Evolutionary conservation across 2,113 vertebrate species (phyloP).

Genomic region (Tricholaema leucomelas): DNA sequence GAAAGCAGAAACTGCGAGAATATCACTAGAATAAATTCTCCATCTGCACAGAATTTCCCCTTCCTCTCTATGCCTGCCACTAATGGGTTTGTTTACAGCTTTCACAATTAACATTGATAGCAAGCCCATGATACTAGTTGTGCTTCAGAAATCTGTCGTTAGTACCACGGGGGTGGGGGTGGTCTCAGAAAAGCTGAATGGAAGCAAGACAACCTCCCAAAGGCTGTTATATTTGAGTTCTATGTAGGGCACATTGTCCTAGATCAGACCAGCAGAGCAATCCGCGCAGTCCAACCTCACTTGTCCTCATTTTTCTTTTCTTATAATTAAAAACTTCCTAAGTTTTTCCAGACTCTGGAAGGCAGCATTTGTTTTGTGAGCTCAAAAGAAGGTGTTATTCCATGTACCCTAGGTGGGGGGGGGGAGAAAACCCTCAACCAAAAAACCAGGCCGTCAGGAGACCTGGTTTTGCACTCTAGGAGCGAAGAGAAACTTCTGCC

Average conservation of each 20-base stretch:
- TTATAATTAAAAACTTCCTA: conserved; percentile 67
- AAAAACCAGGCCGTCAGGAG: background rate
- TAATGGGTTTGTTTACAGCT: conserved; percentile 46
- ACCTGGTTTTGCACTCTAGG: background rate
- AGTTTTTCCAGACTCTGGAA: conserved; percentile 25
- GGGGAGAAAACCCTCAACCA: background rate
- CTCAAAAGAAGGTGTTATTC: background rate
- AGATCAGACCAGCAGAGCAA: conserved; percentile 64
- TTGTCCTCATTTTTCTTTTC: conserved; percentile 52
- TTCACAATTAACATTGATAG: background rate
- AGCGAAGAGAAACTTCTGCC: conserved; percentile 12
- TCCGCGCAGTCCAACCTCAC: conserved; percentile 15
- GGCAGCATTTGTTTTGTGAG: conserved; percentile 39
- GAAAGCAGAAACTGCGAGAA: conserved; percentile 27
- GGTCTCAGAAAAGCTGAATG: conserved; percentile 55
- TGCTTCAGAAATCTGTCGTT: conserved; percentile 26
- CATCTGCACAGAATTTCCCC: background rate
- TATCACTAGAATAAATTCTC: conserved; percentile 13
- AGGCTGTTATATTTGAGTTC: conserved; percentile 63
- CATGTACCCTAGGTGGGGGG: background rate
- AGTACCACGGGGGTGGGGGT: background rate
- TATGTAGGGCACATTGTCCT: conserved; percentile 69
- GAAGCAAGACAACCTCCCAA: conserved; percentile 43
- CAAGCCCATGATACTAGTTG: background rate
- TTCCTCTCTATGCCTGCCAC: background rate